These are phyloP conservation scores for Pristionchus fissidentatus DNA, from an alignment of 2,888 invertebrate species.

Conservation along the genomic window DNA sequence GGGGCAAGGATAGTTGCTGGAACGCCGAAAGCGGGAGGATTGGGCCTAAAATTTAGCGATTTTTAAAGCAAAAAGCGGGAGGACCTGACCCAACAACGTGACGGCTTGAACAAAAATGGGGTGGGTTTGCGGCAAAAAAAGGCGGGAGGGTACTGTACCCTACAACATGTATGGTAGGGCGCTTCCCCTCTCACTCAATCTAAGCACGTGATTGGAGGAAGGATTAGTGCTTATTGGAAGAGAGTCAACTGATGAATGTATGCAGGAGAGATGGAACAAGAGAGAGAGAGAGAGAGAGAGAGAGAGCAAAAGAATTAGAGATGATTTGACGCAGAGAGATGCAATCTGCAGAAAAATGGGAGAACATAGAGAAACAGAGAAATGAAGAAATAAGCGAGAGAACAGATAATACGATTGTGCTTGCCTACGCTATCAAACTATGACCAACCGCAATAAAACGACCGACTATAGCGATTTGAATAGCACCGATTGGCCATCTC, in stretches of 20 bases:
- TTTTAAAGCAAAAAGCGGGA: too few species aligned
- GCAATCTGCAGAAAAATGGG: not conserved
- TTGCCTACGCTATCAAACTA: constrained; percentile 1
- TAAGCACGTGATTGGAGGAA: not conserved
- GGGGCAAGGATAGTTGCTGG: too few species aligned
- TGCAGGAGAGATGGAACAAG: not conserved
- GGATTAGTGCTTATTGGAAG: constrained; percentile 26
- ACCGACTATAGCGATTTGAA: not conserved
- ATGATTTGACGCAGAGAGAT: not conserved
- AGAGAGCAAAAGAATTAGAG: not conserved
- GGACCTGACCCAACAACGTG: too few species aligned
- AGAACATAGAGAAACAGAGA: not conserved
- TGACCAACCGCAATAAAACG: constrained; percentile 2
- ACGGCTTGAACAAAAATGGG: too few species aligned
- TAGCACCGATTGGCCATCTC: not conserved
- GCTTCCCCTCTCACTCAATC: not conserved
- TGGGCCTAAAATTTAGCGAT: too few species aligned
- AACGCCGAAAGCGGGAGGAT: too few species aligned
- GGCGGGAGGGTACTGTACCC: not conserved
- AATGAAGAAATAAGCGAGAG: not conserved
- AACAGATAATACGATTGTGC: constrained; percentile 19
- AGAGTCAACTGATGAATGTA: constrained; percentile 12
- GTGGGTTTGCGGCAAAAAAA: not conserved
- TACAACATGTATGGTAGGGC: too few species aligned
- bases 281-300: not conserved